phyloP scores from a whole-genome alignment of 2,797 vertebrate species.

The Arnoldichthys spilopterus region DNA sequence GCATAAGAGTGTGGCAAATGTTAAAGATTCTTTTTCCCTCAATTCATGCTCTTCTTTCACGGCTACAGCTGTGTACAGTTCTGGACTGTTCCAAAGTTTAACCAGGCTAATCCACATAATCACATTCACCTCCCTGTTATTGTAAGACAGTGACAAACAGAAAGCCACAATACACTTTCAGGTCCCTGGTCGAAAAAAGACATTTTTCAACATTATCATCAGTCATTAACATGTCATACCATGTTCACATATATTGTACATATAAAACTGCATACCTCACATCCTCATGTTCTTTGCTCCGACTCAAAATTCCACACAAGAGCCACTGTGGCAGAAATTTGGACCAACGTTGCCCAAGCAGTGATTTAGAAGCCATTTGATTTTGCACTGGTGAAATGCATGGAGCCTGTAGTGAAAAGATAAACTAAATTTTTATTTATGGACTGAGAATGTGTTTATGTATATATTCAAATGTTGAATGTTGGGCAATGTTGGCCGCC shows the following conservation, averaged over 20 bases:
- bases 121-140: constrained; percentile 40
- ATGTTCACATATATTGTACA: constrained; percentile 49
- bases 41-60: constrained; percentile 63
- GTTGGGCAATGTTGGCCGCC: constrained; percentile 21
- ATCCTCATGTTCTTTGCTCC: constrained; percentile 21
- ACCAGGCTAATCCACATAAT: constrained; percentile 31
- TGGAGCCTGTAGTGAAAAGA: not conserved
- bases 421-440: no score
- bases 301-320: not conserved
- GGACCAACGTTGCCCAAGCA: constrained; percentile 15
- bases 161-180: constrained; percentile 31
- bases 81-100: constrained; percentile 24
- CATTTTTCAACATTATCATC: constrained; percentile 20
- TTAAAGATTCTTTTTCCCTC: constrained; percentile 39
- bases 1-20: constrained; percentile 58
- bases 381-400: not conserved
- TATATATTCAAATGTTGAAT: not conserved
- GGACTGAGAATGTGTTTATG: not conserved
- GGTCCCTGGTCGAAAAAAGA: constrained; percentile 17
- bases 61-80: constrained; percentile 54
- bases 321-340: not conserved
- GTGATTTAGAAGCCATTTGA: not conserved
- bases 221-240: constrained; percentile 45
- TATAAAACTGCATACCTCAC: constrained; percentile 36
- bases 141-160: constrained; percentile 14